Base-by-base conservation (phyloP, 2,113 vertebrate genomes). In the Trichomycterus rosablanca region DNA sequence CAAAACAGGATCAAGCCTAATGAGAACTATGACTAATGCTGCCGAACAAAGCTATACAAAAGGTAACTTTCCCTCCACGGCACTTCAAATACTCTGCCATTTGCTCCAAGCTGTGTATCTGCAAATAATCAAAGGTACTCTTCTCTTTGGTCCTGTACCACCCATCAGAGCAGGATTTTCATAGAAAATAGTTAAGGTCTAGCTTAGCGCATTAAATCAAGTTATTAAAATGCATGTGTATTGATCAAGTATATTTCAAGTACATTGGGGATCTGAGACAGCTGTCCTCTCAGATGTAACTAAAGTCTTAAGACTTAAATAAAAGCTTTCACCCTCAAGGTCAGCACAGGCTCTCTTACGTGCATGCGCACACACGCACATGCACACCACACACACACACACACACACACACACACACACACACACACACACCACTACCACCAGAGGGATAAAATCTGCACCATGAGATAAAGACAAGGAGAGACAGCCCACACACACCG, bases 291-390 rank as follows among this genome's bases (percentile, higher is more conserved):
- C 26, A 60, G 57, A 72, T 63, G 63, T 32, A n/a, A n/a, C n/a
- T n/a, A n/a, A n/a, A n/a, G n/a, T n/a, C n/a, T 71, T 68, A 54
- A 74, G 59, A 74, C 71, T 72, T 58, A n/a, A 42, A 70, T 73
- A 60, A 78, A 64, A 61, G 68, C 71, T 66, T 59, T 75, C 79
- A 77, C 48, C 61, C 61, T 77, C 83, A 84, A 86, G 81, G 83
- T 84, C 79, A 73, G 53, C 39, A 26, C 56, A 34, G 19, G 10
- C 18, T 72, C n/a, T 53, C 12, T 54, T 11, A 49, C 20, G 12
- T 44, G 24, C 24, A n/a, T 24, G 30, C 39, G 28, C n/a, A 18
- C 37, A 42, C 37, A 28, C 10, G 28, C 3, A 16, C 15, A 28
- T n/a, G n/a, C 67, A 14, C 48, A 9, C 48, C 16, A 49, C 20